Percentiles rank a stretch among this genome's conserved stretches.
phyloP scores from a whole-genome alignment of 2,113 vertebrate species.

The Aphelocoma coerulescens region DNA sequence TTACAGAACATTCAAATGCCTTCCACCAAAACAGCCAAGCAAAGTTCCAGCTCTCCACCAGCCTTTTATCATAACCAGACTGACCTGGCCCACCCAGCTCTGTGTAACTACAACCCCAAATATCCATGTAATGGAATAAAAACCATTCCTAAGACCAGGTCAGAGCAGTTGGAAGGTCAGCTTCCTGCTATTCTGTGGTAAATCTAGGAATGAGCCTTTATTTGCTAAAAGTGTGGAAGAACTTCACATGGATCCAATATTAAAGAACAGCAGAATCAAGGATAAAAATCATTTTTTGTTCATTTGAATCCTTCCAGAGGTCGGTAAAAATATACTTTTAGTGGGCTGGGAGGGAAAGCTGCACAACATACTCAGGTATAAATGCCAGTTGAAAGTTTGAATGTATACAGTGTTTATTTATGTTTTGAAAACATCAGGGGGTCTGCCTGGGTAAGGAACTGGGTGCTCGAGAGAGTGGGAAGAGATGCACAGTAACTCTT shows the following conservation, averaged over 20 bases:
- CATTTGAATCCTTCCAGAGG: not conserved
- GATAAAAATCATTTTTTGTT: not conserved
- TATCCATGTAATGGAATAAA: not conserved
- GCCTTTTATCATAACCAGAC: not conserved
- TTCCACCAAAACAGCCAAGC: not conserved
- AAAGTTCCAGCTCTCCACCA: not conserved
- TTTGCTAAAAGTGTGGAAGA: not conserved
- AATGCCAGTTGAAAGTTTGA: not conserved
- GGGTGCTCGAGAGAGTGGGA: constrained; percentile 9
- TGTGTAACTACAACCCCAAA: not conserved
- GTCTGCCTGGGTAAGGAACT: constrained; percentile 24
- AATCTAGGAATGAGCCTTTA: not conserved
- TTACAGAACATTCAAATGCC: not conserved
- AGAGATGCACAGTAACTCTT: constrained; percentile 37
- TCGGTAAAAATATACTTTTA: not conserved
- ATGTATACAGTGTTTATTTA: constrained; percentile 21
- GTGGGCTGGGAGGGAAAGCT: not conserved
- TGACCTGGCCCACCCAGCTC: not conserved
- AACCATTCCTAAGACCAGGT: not conserved
- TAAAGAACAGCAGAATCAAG: not conserved
- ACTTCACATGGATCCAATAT: not conserved
- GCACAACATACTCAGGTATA: not conserved
- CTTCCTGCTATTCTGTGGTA: not conserved
- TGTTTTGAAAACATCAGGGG: not conserved
- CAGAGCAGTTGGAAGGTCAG: not conserved